Evolutionary conservation across 2,888 invertebrate species (phyloP).

Genomic region (Pherbina coryleti): DNA sequence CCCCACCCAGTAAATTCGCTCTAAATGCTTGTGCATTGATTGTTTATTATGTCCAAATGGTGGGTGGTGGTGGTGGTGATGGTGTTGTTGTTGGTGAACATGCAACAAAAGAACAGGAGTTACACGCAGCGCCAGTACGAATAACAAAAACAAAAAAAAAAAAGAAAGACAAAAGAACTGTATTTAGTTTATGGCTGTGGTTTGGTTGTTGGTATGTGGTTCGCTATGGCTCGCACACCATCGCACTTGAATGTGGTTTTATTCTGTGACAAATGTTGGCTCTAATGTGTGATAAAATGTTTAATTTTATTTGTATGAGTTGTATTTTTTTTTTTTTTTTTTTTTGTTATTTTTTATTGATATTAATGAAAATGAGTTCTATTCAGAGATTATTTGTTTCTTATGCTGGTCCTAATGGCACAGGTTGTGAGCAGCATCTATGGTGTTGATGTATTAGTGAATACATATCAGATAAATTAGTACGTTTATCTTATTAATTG

Average conservation of each 20-base stretch:
- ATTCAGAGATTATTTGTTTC: background rate
- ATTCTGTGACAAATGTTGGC: constrained; percentile 21
- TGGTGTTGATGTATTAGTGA: no score
- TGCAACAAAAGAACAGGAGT: constrained; percentile 5
- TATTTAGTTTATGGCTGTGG: constrained; percentile 21
- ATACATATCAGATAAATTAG: no score
- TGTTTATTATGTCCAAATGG: constrained; percentile 16
- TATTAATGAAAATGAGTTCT: constrained; percentile 24
- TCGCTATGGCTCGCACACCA: background rate
- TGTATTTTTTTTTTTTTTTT: background rate
- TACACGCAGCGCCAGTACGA: constrained; percentile 27
- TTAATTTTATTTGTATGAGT: constrained; percentile 16
- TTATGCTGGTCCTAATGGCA: constrained; percentile 1
- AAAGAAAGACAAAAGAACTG: background rate
- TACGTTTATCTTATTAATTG: no score
- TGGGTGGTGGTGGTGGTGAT: background rate
- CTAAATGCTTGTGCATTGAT: constrained; percentile 8
- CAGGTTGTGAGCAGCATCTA: no score
- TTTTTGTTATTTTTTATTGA: constrained; percentile 8
- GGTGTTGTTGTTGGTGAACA: background rate
- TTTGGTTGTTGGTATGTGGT: background rate
- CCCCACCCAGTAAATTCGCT: background rate
- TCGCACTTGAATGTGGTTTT: background rate
- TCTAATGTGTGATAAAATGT: constrained; percentile 26
- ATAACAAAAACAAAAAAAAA: background rate